Evolutionary conservation across 2,888 invertebrate species (phyloP).

Genomic region (Cryptocephalus moraei): DNA sequence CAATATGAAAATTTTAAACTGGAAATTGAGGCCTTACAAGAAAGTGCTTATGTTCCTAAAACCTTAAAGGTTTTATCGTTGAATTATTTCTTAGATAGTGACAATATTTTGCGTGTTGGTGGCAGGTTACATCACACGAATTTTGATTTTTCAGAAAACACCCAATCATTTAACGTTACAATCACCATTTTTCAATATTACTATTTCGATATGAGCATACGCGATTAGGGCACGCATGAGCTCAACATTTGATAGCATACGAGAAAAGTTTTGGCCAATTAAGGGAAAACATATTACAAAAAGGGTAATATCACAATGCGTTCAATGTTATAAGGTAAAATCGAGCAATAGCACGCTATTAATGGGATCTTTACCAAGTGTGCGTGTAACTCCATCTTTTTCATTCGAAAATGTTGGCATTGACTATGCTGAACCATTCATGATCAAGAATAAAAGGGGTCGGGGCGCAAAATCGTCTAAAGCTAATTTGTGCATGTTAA

Average conservation of each 20-base stretch:
- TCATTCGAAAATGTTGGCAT: neutral
- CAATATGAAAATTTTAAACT: neutral
- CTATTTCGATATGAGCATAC: neutral
- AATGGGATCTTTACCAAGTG: neutral
- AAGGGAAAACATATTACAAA: neutral
- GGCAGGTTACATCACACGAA: slow-evolving; percentile 1
- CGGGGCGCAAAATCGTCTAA: neutral
- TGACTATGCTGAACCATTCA: neutral
- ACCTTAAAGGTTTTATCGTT: slow-evolving; percentile 1
- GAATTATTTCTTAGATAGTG: neutral
- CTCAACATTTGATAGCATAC: neutral
- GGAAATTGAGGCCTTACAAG: neutral
- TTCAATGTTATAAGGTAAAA: neutral
- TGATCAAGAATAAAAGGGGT: neutral
- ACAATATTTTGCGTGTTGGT: slow-evolving; percentile 1
- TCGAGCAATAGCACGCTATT: neutral
- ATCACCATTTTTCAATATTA: neutral
- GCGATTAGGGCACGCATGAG: neutral
- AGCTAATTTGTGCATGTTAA: neutral
- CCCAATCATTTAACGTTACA: neutral
- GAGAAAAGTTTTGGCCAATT: neutral
- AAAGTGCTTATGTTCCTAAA: neutral
- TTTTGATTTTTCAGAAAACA: neutral
- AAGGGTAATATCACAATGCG: neutral
- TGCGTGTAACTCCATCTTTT: neutral